phyloP scores from a whole-genome alignment of 2,797 vertebrate species.

The Sebastes nivosus region DNA sequence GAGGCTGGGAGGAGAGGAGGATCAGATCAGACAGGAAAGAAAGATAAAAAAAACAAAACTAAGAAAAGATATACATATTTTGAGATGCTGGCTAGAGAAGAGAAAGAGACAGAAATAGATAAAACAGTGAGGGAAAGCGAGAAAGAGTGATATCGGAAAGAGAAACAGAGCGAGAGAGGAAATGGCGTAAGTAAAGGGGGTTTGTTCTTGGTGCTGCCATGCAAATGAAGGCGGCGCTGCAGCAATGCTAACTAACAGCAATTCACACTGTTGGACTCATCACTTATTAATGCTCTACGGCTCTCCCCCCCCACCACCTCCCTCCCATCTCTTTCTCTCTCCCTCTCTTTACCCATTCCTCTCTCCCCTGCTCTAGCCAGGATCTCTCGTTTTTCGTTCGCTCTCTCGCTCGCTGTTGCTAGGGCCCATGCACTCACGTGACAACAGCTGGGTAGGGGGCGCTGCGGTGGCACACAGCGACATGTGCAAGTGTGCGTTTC shows the following conservation, averaged over 20 bases:
- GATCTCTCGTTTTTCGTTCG: constrained; percentile 72
- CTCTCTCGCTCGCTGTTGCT: constrained; percentile 83
- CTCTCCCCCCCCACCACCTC: constrained; percentile 51
- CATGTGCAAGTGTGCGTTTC: constrained; percentile 50
- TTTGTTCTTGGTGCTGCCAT: constrained; percentile 80
- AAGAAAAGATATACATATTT: constrained; percentile 53
- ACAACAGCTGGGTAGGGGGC: constrained; percentile 84
- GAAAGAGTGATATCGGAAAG: constrained; percentile 15
- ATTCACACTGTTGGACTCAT: constrained; percentile 86
- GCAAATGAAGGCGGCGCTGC: constrained; percentile 82
- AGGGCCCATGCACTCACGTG: constrained; percentile 82
- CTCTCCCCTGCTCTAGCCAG: constrained; percentile 69
- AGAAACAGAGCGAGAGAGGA: constrained; percentile 50
- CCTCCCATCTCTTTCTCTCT: constrained; percentile 58
- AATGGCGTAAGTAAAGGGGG: constrained; percentile 66
- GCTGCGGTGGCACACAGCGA: constrained; percentile 74
- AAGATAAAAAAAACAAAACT: background rate
- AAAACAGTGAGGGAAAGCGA: constrained; percentile 32
- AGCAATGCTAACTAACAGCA: constrained; percentile 84
- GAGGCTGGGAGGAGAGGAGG: constrained; percentile 34
- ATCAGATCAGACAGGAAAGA: constrained; percentile 36
- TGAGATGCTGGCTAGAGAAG: constrained; percentile 26
- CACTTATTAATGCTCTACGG: constrained; percentile 86
- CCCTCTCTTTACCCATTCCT: constrained; percentile 70
- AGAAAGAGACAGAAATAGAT: constrained; percentile 54